Base-by-base conservation (phyloP, 1,140 invertebrate species). In the Tetragonula clypearis region DNA sequence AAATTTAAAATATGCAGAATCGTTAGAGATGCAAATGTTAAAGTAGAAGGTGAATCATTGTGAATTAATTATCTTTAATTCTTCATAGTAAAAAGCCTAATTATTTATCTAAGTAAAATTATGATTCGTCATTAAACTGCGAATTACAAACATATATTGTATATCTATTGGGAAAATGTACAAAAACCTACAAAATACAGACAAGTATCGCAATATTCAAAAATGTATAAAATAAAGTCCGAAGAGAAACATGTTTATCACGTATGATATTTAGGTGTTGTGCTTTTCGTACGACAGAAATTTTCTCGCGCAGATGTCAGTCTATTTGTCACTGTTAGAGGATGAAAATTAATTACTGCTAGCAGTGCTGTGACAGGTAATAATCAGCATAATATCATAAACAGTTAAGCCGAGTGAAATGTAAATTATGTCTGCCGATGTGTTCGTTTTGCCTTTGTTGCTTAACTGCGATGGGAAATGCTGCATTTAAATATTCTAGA, bases 321-420 rank as follows among this genome's bases (percentile, higher is more conserved):
- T 62, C 60, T 62, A 62, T 62, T 62, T n/a, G 1, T n/a, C n/a
- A 14, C 9, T n/a, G 12, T 62, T 62, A 14, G 11, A 14, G 41
- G 41, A 62, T n/a, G 12, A 0, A n/a, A n/a, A n/a, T 14, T 62
- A 21, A 4, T 23, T 14, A 5, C 3, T 4, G 11, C 0, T 23
- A 1, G 3, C 3, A 62, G 14, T 12, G 12, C 12, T 0, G 23
- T n/a, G 12, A n/a, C 9, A n/a, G 5, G 19, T 0, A 12, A n/a
- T 21, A n/a, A n/a, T 11, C 19, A n/a, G 12, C 60, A 12, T 23
- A 12, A 23, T 21, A 12, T 4, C 21, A n/a, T 62, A 4, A 62
- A n/a, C 3, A 62, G 60, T 12, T 62, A 23, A 62, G 23, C 23
- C 60, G 60, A 62, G 19, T 0, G 23, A 62, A 4, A 62, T n/a